Percentiles rank a stretch among this genome's conserved stretches.
Conservation (phyloP, 1,140 invertebrate genomes). For the Zaprionus lachaisei region DNA sequence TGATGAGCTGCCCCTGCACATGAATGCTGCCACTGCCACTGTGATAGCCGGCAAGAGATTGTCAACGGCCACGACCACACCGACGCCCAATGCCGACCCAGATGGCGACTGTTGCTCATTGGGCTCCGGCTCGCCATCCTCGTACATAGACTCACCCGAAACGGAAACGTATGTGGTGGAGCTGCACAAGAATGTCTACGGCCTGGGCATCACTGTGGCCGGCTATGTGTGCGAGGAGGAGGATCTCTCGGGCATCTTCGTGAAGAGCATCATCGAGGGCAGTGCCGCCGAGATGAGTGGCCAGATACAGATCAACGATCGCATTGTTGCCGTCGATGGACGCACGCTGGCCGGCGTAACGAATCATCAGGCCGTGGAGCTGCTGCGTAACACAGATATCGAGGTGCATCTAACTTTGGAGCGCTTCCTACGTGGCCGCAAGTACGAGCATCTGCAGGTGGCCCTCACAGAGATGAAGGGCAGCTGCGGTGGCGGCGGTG, state of each 20-base stretch:
- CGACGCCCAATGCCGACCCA: conserved; percentile 27
- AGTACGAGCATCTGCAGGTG: conserved; percentile 95
- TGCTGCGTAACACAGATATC: conserved; percentile 92
- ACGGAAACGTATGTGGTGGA: conserved; percentile 87
- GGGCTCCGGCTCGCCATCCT: conserved; percentile 61
- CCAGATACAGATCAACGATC: conserved; percentile 96
- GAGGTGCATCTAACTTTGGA: conserved; percentile 92
- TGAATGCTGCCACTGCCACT: conserved; percentile 26
- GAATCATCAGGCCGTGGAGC: conserved; percentile 95
- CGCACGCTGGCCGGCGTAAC: conserved; percentile 92
- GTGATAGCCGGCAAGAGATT: conserved; percentile 72
- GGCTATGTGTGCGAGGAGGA: conserved; percentile 91
- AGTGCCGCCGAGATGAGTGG: conserved; percentile 95
- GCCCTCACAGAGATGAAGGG: conserved; percentile 89
- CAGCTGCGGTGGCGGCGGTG: conserved; percentile 55
- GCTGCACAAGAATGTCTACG: conserved; percentile 88
- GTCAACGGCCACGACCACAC: conserved; percentile 41
- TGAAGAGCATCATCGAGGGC: conserved; percentile 96
- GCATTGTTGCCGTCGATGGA: conserved; percentile 95
- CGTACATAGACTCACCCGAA: conserved; percentile 84
- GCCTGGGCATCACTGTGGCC: conserved; percentile 88
- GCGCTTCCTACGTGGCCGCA: conserved; percentile 93
- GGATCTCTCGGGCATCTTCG: conserved; percentile 95
- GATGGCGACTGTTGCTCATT: conserved; percentile 51
- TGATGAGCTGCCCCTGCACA: background rate